Percentiles rank a stretch among this genome's conserved stretches.
Evolutionary conservation across 2,113 vertebrate species (phyloP).

Genomic region (Mesitornis unicolor): DNA sequence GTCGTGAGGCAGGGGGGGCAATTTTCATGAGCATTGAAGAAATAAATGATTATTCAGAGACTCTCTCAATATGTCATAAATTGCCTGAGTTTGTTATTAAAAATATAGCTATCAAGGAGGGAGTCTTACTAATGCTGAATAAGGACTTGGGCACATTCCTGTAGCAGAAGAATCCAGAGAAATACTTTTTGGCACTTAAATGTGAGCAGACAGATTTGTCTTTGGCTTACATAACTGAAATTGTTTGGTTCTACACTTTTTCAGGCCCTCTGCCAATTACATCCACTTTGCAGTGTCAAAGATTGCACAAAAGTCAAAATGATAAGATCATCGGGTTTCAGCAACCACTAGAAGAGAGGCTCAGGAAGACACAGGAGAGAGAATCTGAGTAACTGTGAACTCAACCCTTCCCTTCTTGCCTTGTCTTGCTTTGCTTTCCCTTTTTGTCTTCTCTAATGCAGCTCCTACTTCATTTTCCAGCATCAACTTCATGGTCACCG

Average conservation of each 20-base stretch:
- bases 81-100: background rate
- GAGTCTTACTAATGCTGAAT: background rate
- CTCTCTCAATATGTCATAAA: background rate
- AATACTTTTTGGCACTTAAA: background rate
- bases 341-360: fast-evolving
- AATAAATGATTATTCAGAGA: background rate
- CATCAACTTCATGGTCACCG: too few relatives aligned
- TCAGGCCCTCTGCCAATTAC: background rate
- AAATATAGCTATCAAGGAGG: background rate
- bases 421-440: background rate
- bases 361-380: background rate
- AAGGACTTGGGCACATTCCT: background rate
- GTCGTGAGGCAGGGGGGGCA: background rate
- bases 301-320: background rate
- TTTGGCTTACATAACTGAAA: background rate
- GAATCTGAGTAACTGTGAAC: background rate
- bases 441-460: too few relatives aligned
- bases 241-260: background rate
- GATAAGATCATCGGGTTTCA: fast-evolving
- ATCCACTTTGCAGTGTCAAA: background rate
- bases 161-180: background rate
- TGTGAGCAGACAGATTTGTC: fast-evolving
- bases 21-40: background rate
- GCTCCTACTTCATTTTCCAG: too few relatives aligned
- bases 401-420: background rate